These are phyloP conservation scores for Stegodyphus mimosarum DNA, from an alignment of 1,140 invertebrate species.

Conservation along the genomic window DNA sequence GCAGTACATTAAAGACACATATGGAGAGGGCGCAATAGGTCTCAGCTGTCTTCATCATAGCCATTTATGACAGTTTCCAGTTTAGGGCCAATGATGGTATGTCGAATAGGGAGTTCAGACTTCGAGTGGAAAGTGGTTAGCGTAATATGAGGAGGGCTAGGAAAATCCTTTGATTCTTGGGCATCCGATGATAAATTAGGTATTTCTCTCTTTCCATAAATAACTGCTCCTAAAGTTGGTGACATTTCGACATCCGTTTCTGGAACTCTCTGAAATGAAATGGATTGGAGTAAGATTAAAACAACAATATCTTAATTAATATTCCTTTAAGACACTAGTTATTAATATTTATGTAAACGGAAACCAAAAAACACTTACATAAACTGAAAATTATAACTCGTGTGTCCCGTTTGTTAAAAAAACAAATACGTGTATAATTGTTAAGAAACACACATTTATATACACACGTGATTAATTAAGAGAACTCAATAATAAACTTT, in stretches of 20 bases:
- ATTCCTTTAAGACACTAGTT: no score
- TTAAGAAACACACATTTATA: no score
- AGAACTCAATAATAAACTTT: no score
- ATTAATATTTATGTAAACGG: no score
- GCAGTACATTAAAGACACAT: not conserved
- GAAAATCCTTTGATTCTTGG: not conserved
- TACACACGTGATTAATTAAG: no score
- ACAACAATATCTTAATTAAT: no score
- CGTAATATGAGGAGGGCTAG: slow-evolving; percentile 39
- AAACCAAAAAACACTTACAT: no score
- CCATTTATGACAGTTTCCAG: slow-evolving; percentile 58
- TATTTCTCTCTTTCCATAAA: slow-evolving; percentile 39
- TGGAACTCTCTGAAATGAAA: slow-evolving; percentile 24
- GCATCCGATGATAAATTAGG: slow-evolving; percentile 7
- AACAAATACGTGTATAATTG: no score
- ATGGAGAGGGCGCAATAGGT: not conserved
- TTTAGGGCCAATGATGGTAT: slow-evolving; percentile 53
- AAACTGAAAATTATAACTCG: no score
- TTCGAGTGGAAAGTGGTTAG: slow-evolving; percentile 57
- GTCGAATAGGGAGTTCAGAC: slow-evolving; percentile 51
- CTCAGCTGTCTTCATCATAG: slow-evolving; percentile 54
- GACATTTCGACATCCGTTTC: slow-evolving; percentile 42
- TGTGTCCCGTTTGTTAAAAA: no score
- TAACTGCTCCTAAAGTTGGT: slow-evolving; percentile 33
- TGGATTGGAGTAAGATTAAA: not conserved